A percentile compares a stretch with the other conserved stretches of the same genome.
phyloP scores from a whole-genome alignment of 2,888 invertebrate genomes.

The Ectemnius lituratus region DNA sequence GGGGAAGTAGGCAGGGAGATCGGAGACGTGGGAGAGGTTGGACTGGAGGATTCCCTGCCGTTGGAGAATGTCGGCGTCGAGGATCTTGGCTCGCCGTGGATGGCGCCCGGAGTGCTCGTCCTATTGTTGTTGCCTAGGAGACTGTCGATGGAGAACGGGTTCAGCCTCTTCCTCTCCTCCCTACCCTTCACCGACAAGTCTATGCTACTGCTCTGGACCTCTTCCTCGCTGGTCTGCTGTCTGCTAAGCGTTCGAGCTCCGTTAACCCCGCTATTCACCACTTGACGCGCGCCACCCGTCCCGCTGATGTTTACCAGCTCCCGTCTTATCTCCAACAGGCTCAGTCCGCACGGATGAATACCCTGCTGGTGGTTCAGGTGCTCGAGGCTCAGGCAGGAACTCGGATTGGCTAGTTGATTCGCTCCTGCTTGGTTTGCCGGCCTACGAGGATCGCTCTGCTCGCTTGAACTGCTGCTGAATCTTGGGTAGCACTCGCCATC shows the following conservation, averaged over 20 bases:
- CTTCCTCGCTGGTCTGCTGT: slow-evolving; percentile 67
- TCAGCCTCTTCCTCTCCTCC: slow-evolving; percentile 83
- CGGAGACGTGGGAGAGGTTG: slow-evolving; percentile 69
- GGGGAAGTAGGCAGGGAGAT: slow-evolving; percentile 72
- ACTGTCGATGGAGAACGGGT: slow-evolving; percentile 95
- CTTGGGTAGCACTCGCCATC: slow-evolving; percentile 81
- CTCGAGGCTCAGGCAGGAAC: slow-evolving; percentile 63
- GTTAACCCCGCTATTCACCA: slow-evolving; percentile 50
- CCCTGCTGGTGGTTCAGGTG: slow-evolving; percentile 73
- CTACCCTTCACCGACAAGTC: slow-evolving; percentile 79
- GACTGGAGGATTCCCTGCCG: slow-evolving; percentile 70
- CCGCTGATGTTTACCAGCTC: slow-evolving; percentile 71
- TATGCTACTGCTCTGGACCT: slow-evolving; percentile 75
- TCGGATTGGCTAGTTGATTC: slow-evolving; percentile 58
- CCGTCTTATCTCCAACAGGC: slow-evolving; percentile 78
- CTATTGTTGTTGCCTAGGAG: slow-evolving; percentile 80
- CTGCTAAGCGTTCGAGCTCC: slow-evolving; percentile 32
- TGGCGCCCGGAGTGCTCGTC: slow-evolving; percentile 59
- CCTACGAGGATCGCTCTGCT: slow-evolving; percentile 66
- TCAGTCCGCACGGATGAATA: slow-evolving; percentile 74
- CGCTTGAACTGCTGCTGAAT: slow-evolving; percentile 76
- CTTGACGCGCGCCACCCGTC: slow-evolving; percentile 46
- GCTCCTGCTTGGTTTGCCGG: slow-evolving; percentile 46
- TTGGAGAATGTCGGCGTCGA: slow-evolving; percentile 69
- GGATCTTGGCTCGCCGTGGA: slow-evolving; percentile 66